Percentiles rank a stretch among this genome's conserved stretches.
These are phyloP conservation scores for Pinctada fucata DNA, from an alignment of 2,888 invertebrate genomes.

Conservation along the genomic window DNA sequence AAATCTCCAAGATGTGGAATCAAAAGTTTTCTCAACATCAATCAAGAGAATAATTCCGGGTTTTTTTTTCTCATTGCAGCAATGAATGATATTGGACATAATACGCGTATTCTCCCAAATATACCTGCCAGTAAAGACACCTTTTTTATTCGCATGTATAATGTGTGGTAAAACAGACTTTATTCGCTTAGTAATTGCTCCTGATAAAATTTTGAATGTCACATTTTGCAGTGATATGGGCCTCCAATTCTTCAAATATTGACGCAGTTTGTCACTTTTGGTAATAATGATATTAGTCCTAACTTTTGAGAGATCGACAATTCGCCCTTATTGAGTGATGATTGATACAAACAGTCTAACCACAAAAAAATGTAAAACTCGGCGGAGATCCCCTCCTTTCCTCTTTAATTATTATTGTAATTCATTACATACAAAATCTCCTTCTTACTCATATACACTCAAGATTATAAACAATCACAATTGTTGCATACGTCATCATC, in stretches of 20 bases:
- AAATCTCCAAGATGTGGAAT: slow-evolving; percentile 12
- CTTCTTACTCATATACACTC: no score
- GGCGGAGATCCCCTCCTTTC: no score
- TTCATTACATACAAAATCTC: no score
- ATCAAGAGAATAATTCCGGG: slow-evolving; percentile 10
- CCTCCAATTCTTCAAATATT: slow-evolving; percentile 21
- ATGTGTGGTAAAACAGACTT: slow-evolving; percentile 17
- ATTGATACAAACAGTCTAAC: no score
- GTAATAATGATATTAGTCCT: slow-evolving; percentile 21
- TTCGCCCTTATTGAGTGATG: not conserved
- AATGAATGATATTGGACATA: slow-evolving; percentile 3
- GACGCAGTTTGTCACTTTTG: slow-evolving; percentile 3
- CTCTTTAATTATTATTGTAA: no score
- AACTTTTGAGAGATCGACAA: slow-evolving; percentile 15
- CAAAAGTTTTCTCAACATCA: slow-evolving; percentile 1
- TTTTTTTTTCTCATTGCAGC: not conserved
- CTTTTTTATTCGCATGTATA: slow-evolving; percentile 5
- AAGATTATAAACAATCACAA: no score
- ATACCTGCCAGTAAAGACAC: slow-evolving; percentile 20
- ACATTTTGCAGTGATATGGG: slow-evolving; percentile 19
- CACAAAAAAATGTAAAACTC: no score
- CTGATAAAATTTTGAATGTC: slow-evolving; percentile 17
- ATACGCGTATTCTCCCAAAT: slow-evolving; percentile 19
- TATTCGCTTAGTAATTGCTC: slow-evolving; percentile 10
- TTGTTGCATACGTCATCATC: no score